A percentile compares a stretch with the other conserved stretches of the same genome.
These are phyloP conservation scores for Bicyclus anynana DNA, from an alignment of 1,140 invertebrate genomes.

Conservation along the genomic window DNA sequence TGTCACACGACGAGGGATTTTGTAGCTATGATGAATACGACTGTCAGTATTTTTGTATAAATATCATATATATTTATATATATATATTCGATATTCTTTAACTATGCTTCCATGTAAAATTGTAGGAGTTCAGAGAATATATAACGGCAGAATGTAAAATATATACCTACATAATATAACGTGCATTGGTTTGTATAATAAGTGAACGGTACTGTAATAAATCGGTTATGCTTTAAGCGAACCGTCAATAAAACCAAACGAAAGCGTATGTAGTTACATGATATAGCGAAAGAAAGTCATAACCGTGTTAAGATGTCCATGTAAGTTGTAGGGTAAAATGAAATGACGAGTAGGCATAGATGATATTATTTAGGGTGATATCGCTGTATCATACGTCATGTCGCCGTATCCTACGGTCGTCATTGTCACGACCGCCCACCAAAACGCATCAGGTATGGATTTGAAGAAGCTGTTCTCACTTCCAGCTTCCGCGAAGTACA, in stretches of 20 bases:
- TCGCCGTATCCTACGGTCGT: slow-evolving; percentile 99
- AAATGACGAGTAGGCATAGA: slow-evolving; percentile 67
- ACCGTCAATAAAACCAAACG: slow-evolving; percentile 57
- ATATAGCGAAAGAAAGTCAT: slow-evolving; percentile 62
- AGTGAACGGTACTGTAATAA: slow-evolving; percentile 42
- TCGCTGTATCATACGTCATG: slow-evolving; percentile 94
- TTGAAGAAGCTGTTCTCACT: slow-evolving; percentile 99
- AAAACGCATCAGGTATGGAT: slow-evolving; percentile 98
- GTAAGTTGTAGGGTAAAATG: slow-evolving; percentile 59
- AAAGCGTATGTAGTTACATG: slow-evolving; percentile 62
- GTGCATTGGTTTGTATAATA: slow-evolving; percentile 49
- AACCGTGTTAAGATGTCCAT: slow-evolving; percentile 62
- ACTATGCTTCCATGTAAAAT: slow-evolving; percentile 67
- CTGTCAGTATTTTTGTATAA: neutral
- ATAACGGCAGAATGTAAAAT: slow-evolving; percentile 37
- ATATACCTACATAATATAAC: slow-evolving; percentile 46
- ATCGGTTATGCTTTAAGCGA: slow-evolving; percentile 59
- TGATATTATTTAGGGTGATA: slow-evolving; percentile 60
- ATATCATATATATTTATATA: too few relatives aligned
- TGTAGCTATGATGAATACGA: slow-evolving; percentile 3
- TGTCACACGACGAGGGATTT: slow-evolving; percentile 60
- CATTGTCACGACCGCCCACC: slow-evolving; percentile 99
- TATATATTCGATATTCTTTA: slow-evolving; percentile 36
- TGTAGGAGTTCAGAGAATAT: slow-evolving; percentile 43
- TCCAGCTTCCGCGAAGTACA: slow-evolving; percentile 99